A percentile compares a stretch with the other conserved stretches of the same genome.
Evolutionary conservation across 2,113 vertebrate species (phyloP).

Genomic region (Rhagologus leucostigma): DNA sequence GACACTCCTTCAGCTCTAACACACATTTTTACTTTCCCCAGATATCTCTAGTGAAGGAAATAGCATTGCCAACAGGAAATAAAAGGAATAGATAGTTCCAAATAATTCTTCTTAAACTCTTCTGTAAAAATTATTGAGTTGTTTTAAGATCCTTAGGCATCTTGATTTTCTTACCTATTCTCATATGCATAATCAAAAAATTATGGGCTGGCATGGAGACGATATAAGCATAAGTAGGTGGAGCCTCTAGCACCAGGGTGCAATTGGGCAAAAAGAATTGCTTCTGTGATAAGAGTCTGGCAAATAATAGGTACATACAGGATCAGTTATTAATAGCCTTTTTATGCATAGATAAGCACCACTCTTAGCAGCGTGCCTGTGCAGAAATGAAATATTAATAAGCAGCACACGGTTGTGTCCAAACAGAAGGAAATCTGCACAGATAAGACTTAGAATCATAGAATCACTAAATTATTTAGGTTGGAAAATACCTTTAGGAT

Average conservation of each 20-base stretch:
- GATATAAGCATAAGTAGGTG: background rate
- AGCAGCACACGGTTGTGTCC: background rate
- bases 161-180: background rate
- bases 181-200: background rate
- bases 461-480: background rate
- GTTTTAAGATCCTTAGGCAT: background rate
- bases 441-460: background rate
- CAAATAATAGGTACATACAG: background rate
- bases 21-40: background rate
- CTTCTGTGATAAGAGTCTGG: background rate
- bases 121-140: background rate
- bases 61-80: background rate
- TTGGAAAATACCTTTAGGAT: background rate
- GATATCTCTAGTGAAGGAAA: background rate
- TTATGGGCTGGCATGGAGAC: background rate
- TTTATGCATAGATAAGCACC: background rate
- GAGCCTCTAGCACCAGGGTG: background rate
- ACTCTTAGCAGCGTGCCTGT: background rate
- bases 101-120: background rate
- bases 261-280: background rate
- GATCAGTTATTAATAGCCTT: background rate
- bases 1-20: background rate
- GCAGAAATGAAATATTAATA: conserved; percentile 24
- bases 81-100: background rate
- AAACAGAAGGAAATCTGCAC: background rate